phyloP scores from a whole-genome alignment of 2,888 invertebrate species.

The Parthenolecanium corni region DNA sequence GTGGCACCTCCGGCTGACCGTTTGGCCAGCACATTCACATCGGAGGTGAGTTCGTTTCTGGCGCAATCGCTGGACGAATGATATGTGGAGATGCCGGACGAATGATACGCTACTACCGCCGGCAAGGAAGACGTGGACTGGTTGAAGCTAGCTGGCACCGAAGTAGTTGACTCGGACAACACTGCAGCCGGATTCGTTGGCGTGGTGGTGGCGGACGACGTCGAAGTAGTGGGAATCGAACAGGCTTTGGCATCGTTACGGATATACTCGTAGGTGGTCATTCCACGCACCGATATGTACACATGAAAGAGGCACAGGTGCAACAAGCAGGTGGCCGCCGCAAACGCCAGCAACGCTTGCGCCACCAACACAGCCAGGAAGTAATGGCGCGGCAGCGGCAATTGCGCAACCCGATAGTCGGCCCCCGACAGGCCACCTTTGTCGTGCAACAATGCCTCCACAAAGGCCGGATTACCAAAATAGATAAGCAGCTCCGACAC shows the following conservation, averaged over 20 bases:
- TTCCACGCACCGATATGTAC: slow-evolving; percentile 69
- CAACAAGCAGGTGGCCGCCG: slow-evolving; percentile 62
- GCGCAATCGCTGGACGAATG: slow-evolving; percentile 1
- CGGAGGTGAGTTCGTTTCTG: slow-evolving; percentile 4
- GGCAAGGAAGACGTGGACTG: slow-evolving; percentile 14
- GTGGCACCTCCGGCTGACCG: neutral
- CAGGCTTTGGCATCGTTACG: slow-evolving; percentile 37
- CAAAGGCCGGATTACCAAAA: slow-evolving; percentile 47
- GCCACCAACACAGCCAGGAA: slow-evolving; percentile 50
- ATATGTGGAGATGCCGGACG: too few relatives aligned
- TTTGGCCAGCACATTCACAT: slow-evolving; percentile 4
- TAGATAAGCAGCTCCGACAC: slow-evolving; percentile 57
- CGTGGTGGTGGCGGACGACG: neutral
- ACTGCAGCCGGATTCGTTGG: neutral
- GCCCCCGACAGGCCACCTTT: slow-evolving; percentile 31
- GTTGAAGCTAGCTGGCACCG: neutral
- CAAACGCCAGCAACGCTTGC: slow-evolving; percentile 58
- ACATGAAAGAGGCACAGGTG: slow-evolving; percentile 81
- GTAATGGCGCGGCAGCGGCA: slow-evolving; percentile 36
- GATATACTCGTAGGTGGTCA: slow-evolving; percentile 85
- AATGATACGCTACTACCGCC: slow-evolving; percentile 5
- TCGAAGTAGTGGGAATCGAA: neutral
- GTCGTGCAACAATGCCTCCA: slow-evolving; percentile 40
- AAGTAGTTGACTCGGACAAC: neutral
- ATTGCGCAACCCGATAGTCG: slow-evolving; percentile 30